These are phyloP conservation scores for Phalanger gymnotis DNA, from an alignment of 2,797 vertebrate genomes.

Conservation along the genomic window DNA sequence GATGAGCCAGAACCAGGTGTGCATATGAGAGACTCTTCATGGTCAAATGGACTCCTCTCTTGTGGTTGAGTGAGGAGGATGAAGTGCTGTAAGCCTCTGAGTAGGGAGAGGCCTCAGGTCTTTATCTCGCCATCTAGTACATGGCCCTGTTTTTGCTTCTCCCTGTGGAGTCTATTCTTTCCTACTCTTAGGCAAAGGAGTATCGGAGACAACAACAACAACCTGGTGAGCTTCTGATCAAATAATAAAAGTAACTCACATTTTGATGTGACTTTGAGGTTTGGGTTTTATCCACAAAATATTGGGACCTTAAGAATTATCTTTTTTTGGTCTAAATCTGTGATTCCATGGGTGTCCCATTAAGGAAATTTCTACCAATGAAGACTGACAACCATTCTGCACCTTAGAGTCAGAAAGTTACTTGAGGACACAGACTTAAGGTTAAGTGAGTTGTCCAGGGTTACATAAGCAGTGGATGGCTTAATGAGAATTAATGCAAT, in stretches of 20 bases:
- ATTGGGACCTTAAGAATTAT: background rate
- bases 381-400: background rate
- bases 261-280: background rate
- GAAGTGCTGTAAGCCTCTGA: background rate
- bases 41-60: background rate
- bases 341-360: background rate
- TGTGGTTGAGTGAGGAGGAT: background rate
- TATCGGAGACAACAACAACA: background rate
- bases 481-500: background rate
- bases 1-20: background rate
- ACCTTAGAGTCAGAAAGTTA: background rate
- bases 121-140: background rate
- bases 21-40: background rate
- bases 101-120: background rate
- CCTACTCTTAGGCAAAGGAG: background rate
- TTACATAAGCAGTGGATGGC: background rate
- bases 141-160: background rate
- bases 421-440: background rate
- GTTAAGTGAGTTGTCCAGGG: background rate
- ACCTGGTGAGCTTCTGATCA: background rate
- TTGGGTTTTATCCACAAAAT: background rate
- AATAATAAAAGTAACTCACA: background rate
- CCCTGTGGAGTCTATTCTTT: background rate
- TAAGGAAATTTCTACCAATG: background rate
- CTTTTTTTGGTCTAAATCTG: background rate